These are phyloP conservation scores for Petrocephalus schoutedeni DNA, from an alignment of 2,797 vertebrate genomes.

Conservation along the genomic window DNA sequence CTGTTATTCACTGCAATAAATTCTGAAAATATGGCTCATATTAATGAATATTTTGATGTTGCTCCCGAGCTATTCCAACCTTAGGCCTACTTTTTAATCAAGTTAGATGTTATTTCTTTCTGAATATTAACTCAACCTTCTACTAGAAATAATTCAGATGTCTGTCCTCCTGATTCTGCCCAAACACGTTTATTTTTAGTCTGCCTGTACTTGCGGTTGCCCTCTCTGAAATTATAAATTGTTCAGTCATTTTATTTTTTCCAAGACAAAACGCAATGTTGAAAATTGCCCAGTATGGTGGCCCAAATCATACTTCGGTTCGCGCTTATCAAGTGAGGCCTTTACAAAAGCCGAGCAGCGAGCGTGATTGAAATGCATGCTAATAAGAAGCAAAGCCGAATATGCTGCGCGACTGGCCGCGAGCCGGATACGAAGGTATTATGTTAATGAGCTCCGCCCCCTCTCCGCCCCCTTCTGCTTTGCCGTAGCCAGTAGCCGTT, in stretches of 20 bases:
- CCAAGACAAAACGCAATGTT: not conserved
- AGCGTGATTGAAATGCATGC: conserved; percentile 27
- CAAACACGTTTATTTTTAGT: not conserved
- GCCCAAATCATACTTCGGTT: not conserved
- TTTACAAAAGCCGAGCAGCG: conserved; percentile 10
- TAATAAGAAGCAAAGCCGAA: conserved; percentile 1
- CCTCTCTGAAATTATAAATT: not conserved
- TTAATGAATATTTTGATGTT: not conserved
- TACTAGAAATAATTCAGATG: not conserved
- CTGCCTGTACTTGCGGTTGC: not conserved
- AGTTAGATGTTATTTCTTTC: not conserved
- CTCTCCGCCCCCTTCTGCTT: conserved; percentile 40
- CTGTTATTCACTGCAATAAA: not conserved
- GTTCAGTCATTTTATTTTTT: not conserved
- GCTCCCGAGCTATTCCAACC: not conserved
- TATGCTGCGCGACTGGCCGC: conserved; percentile 26
- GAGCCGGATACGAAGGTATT: conserved; percentile 20
- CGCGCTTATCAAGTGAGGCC: conserved; percentile 1
- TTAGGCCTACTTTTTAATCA: not conserved
- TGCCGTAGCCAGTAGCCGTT: conserved; percentile 69
- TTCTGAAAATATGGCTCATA: not conserved
- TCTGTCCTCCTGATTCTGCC: not conserved
- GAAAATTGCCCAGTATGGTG: not conserved
- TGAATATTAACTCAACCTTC: not conserved
- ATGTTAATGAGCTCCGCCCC: conserved; percentile 37